Percentiles rank a stretch among this genome's conserved stretches.
These are phyloP conservation scores for Silurus meridionalis DNA, from an alignment of 2,113 vertebrate species.

Conservation along the genomic window DNA sequence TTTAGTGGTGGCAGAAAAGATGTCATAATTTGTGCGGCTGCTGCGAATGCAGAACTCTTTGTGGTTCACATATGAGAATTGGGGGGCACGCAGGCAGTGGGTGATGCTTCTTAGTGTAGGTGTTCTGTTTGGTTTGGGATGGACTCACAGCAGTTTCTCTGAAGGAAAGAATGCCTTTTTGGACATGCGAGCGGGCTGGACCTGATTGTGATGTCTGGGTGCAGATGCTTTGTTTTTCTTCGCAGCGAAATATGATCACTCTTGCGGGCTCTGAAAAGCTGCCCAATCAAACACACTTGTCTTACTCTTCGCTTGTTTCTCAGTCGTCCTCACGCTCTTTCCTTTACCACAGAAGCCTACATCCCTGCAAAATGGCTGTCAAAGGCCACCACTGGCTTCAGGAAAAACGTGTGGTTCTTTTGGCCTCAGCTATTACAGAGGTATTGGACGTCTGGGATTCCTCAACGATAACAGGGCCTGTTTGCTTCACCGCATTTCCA, in stretches of 20 bases:
- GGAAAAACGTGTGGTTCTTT: conserved; percentile 35
- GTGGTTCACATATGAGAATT: conserved; percentile 20
- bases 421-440: conserved; percentile 17
- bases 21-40: not conserved
- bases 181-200: conserved; percentile 48
- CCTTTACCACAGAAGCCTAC: conserved; percentile 41
- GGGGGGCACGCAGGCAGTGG: conserved; percentile 29
- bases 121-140: conserved; percentile 51
- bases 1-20: not conserved
- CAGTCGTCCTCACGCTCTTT: conserved; percentile 40
- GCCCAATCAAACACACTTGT: conserved; percentile 55
- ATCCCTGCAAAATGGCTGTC: conserved; percentile 34
- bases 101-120: conserved; percentile 44
- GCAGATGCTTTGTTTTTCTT: conserved; percentile 59
- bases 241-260: conserved; percentile 52
- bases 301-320: conserved; percentile 36
- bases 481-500: conserved; percentile 46
- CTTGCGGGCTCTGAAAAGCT: conserved; percentile 55
- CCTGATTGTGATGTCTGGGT: conserved; percentile 54
- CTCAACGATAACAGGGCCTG: conserved; percentile 27
- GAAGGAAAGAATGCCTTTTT: conserved; percentile 61
- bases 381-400: conserved; percentile 24
- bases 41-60: conserved; percentile 11
- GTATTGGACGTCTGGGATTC: conserved; percentile 40
- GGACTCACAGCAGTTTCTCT: conserved; percentile 40